Conservation (phyloP, 2,113 vertebrate genomes). For the Rhabdomys dilectus region DNA sequence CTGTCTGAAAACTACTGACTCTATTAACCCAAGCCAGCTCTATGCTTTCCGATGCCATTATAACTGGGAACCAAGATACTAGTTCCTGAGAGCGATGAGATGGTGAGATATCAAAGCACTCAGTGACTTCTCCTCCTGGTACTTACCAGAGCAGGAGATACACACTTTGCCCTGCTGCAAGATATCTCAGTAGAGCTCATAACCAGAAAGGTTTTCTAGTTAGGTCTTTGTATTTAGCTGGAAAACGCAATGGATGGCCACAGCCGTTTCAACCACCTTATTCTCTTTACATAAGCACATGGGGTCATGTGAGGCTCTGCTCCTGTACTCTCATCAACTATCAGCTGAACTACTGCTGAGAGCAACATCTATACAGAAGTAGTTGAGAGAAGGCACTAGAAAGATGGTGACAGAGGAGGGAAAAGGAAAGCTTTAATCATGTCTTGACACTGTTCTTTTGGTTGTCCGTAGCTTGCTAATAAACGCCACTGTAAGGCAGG, state of each 20-base stretch:
- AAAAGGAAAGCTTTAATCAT: slow-evolving; percentile 39
- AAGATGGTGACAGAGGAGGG: neutral
- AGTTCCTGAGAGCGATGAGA: neutral
- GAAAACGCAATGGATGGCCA: neutral
- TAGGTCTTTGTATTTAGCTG: neutral
- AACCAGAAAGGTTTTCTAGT: slow-evolving; percentile 38
- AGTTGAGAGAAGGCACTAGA: neutral
- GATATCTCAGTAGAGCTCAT: neutral
- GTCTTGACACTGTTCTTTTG: neutral
- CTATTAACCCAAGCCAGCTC: neutral
- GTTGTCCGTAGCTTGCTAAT: neutral
- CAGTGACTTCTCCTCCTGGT: neutral
- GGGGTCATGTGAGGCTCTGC: neutral
- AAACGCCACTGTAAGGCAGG: neutral
- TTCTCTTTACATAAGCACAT: neutral
- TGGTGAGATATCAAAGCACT: neutral
- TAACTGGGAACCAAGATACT: neutral
- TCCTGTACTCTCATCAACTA: neutral
- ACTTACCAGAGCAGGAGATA: neutral
- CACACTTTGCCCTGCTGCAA: neutral
- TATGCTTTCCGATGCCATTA: neutral
- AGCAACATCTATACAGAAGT: slow-evolving; percentile 39
- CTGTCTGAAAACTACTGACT: neutral
- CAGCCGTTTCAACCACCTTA: neutral
- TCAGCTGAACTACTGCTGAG: slow-evolving; percentile 20